Conservation (phyloP, 2,888 invertebrate species). For the Eretmocerus hayati region DNA sequence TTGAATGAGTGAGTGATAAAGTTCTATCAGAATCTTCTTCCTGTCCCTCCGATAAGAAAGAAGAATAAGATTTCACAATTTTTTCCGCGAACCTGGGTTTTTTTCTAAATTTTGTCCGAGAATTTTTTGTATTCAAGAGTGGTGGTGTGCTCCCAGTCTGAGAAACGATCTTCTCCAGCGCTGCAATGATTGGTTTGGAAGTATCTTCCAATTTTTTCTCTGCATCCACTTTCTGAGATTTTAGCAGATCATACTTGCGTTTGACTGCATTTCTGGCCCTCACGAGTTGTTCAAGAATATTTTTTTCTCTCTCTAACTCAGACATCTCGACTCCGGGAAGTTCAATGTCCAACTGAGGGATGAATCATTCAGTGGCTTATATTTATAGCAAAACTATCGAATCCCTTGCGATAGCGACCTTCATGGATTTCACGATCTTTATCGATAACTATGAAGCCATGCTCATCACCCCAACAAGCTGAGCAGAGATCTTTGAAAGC, state of each 20-base stretch:
- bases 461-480: slow-evolving; percentile 25
- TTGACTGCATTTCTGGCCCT: not conserved
- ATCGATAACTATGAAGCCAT: slow-evolving; percentile 26
- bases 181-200: not conserved
- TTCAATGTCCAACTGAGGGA: not conserved
- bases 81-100: too few relatives aligned
- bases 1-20: too few relatives aligned
- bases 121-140: not conserved
- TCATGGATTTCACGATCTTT: slow-evolving; percentile 23
- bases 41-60: not conserved
- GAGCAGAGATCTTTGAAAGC: slow-evolving; percentile 23
- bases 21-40: too few relatives aligned
- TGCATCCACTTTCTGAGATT: not conserved
- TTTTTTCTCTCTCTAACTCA: not conserved
- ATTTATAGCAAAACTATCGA: slow-evolving; percentile 1
- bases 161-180: not conserved
- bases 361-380: not conserved
- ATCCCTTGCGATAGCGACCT: slow-evolving; percentile 25
- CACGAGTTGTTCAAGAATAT: not conserved
- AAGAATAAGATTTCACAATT: not conserved
- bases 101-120: too few relatives aligned
- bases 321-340: slow-evolving; percentile 1
- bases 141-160: not conserved
- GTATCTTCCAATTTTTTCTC: not conserved
- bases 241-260: not conserved